Conservation (phyloP, 1,140 invertebrate species). For the Papilio glaucus region DNA sequence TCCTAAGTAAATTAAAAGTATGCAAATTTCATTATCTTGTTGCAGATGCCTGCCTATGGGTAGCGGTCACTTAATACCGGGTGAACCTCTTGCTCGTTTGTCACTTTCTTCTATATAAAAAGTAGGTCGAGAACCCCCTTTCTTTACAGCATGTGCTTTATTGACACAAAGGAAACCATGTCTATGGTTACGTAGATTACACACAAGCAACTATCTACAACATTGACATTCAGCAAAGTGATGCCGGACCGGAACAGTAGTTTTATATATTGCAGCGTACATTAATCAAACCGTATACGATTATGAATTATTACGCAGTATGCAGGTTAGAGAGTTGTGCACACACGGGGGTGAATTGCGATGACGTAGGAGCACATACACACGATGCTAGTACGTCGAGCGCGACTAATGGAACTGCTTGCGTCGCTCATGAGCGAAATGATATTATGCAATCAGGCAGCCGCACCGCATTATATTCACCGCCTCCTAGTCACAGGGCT, state of each 20-base stretch:
- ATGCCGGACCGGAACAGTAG: neutral
- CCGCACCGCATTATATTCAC: conserved; percentile 21
- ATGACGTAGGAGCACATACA: conserved; percentile 1
- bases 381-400: neutral
- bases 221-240: neutral
- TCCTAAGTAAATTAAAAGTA: too few species aligned
- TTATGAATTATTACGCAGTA: neutral
- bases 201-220: too few species aligned
- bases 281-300: neutral
- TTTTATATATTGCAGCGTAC: neutral
- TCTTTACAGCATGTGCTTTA: too few species aligned
- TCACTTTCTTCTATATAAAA: too few species aligned
- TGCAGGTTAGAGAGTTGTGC: conserved; percentile 20
- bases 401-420: conserved; percentile 22
- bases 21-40: too few species aligned
- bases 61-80: too few species aligned
- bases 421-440: conserved; percentile 25
- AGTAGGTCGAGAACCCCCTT: too few species aligned
- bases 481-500: conserved; percentile 9
- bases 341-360: conserved; percentile 10
- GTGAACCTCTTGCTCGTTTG: too few species aligned
- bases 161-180: too few species aligned
- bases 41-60: too few species aligned
- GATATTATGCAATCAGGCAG: conserved; percentile 34
- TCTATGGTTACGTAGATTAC: too few species aligned